Percentiles rank a stretch among this genome's conserved stretches.
These are phyloP conservation scores for Phytoseiulus persimilis DNA, from an alignment of 2,888 invertebrate species.

Conservation along the genomic window DNA sequence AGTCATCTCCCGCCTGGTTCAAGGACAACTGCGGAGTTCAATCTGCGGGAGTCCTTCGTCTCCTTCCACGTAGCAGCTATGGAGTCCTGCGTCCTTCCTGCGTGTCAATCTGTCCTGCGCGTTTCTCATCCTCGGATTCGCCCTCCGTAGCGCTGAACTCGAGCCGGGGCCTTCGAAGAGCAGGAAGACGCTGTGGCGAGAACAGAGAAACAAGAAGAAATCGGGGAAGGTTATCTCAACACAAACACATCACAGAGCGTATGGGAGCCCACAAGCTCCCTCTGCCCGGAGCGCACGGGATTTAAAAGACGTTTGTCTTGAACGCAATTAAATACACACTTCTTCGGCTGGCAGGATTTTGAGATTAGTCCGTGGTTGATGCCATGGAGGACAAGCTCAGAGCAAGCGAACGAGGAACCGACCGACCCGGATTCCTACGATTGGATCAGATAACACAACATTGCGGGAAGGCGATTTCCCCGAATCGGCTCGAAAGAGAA, in stretches of 20 bases:
- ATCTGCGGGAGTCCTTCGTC: no score
- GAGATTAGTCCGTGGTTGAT: not conserved
- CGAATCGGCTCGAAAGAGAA: not conserved
- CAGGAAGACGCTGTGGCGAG: not conserved
- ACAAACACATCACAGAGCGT: not conserved
- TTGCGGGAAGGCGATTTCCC: not conserved
- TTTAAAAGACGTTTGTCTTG: constrained; percentile 5
- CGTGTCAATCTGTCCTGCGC: no score
- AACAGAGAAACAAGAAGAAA: not conserved
- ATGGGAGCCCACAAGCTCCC: not conserved
- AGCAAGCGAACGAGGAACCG: not conserved
- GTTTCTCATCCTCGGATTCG: no score
- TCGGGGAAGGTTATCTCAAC: not conserved
- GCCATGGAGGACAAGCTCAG: not conserved
- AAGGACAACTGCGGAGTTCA: no score
- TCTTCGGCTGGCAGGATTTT: not conserved
- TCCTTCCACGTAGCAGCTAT: no score
- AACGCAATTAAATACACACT: constrained; percentile 5
- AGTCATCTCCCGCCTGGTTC: no score
- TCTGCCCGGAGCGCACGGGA: not conserved
- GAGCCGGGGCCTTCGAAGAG: not conserved
- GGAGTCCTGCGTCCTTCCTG: no score
- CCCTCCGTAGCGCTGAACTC: not conserved
- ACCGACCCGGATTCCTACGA: not conserved
- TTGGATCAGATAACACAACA: not conserved